Conservation (phyloP, 2,113 vertebrate genomes). For the Myrmophylax atrothorax region DNA sequence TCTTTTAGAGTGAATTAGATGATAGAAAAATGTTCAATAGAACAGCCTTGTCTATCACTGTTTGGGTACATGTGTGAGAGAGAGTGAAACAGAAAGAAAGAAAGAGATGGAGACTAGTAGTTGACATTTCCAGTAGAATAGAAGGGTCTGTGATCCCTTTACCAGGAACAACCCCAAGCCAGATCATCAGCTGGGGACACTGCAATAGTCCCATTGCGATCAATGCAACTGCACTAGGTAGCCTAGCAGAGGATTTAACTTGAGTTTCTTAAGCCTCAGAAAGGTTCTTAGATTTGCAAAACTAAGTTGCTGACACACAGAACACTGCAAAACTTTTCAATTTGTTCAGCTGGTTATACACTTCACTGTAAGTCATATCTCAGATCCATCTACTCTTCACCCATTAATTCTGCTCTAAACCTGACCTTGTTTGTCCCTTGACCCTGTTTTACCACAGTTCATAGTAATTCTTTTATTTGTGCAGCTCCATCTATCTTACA, state of each 20-base stretch:
- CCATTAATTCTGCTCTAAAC: conserved; percentile 5
- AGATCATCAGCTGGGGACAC: neutral
- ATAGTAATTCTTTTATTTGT: neutral
- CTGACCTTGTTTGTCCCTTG: neutral
- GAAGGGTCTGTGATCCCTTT: neutral
- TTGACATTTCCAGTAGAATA: neutral
- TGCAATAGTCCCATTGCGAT: neutral
- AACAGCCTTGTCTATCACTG: neutral
- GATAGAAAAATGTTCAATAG: neutral
- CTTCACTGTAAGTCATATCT: neutral
- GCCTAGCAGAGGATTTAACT: neutral
- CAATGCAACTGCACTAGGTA: neutral
- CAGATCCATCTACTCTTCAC: neutral
- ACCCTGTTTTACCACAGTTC: neutral
- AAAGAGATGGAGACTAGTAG: neutral
- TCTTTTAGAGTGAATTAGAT: neutral
- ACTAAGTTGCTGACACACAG: neutral
- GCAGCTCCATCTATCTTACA: neutral
- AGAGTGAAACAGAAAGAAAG: neutral
- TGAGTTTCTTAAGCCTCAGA: neutral
- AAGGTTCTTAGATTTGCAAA: neutral
- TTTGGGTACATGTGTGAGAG: neutral
- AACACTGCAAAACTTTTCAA: neutral
- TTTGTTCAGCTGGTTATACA: neutral
- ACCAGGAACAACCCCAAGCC: neutral